A percentile compares a stretch with the other conserved stretches of the same genome.
Evolutionary conservation across 2,888 invertebrate species (phyloP).

Genomic region (Erynnis tages): DNA sequence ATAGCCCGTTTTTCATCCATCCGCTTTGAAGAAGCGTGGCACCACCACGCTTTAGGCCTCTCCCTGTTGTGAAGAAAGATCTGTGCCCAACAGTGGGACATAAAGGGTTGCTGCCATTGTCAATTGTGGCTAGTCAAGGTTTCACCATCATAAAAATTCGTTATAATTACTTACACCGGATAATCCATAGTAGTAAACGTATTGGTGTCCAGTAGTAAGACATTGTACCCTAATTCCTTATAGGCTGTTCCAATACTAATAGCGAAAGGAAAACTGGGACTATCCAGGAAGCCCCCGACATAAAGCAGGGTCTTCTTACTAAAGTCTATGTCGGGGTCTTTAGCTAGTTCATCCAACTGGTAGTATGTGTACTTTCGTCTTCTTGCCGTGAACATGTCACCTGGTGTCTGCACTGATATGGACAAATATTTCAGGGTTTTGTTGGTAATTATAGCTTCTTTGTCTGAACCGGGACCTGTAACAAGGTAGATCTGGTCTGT

Average conservation of each 20-base stretch:
- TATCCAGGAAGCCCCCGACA: constrained; percentile 54
- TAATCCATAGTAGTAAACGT: constrained; percentile 50
- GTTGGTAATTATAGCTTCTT: constrained; percentile 47
- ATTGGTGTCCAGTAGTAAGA: constrained; percentile 49
- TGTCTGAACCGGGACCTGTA: too few relatives aligned
- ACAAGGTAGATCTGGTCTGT: too few relatives aligned
- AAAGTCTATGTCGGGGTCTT: constrained; percentile 42
- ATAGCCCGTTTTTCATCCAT: too few relatives aligned
- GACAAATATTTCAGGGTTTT: constrained; percentile 49
- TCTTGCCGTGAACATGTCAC: constrained; percentile 30
- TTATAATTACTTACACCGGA: constrained; percentile 50
- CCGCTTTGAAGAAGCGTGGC: too few relatives aligned
- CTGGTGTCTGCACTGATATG: constrained; percentile 43
- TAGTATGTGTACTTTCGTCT: constrained; percentile 50
- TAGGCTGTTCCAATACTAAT: constrained; percentile 40
- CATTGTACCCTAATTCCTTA: constrained; percentile 50
- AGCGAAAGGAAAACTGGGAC: constrained; percentile 43
- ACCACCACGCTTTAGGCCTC: too few relatives aligned
- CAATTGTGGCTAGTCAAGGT: too few relatives aligned
- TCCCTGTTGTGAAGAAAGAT: too few relatives aligned
- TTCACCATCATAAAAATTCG: too few relatives aligned
- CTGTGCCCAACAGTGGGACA: too few relatives aligned
- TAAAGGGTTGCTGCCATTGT: too few relatives aligned
- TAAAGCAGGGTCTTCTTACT: constrained; percentile 51
- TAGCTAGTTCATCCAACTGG: constrained; percentile 45